Evolutionary conservation across 2,797 vertebrate genomes (phyloP).

Genomic region (Distichodus sexfasciatus): DNA sequence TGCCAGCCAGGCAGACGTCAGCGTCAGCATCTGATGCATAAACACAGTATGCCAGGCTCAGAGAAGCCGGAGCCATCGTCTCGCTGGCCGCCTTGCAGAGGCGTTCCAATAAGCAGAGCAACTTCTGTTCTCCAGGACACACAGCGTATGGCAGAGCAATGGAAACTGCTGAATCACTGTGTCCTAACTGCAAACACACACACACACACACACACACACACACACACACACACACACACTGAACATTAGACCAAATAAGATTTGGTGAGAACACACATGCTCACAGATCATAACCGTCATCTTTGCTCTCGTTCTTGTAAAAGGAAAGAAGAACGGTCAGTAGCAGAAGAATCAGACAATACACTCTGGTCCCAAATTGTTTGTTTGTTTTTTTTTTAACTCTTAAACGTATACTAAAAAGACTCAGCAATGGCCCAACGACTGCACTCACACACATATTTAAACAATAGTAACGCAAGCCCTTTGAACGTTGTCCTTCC

Average conservation of each 20-base stretch:
- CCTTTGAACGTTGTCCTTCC: neutral
- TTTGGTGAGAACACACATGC: neutral
- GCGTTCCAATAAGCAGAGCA: conserved; percentile 16
- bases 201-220: neutral
- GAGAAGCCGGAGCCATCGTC: conserved; percentile 9
- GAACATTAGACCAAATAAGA: conserved; percentile 35
- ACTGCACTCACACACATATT: conserved; percentile 8
- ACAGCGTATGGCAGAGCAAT: conserved; percentile 17
- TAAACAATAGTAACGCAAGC: neutral
- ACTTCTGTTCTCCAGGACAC: conserved; percentile 32
- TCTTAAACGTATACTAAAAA: conserved; percentile 18
- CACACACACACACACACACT: neutral
- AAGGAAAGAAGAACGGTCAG: too few species aligned
- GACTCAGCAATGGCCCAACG: neutral
- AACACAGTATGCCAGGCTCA: conserved; percentile 30
- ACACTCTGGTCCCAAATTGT: neutral
- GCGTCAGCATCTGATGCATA: conserved; percentile 11
- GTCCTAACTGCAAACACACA: conserved; percentile 1
- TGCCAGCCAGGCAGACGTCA: conserved; percentile 15
- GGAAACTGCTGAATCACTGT: conserved; percentile 34
- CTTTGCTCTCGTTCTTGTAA: too few species aligned
- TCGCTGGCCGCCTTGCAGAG: conserved; percentile 1
- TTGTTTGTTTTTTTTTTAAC: conserved; percentile 2
- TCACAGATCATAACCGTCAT: too few species aligned
- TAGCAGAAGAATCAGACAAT: neutral